Percentiles rank a stretch among this genome's conserved stretches.
Conservation (phyloP, 2,113 vertebrate genomes). For the Chaenocephalus aceratus region DNA sequence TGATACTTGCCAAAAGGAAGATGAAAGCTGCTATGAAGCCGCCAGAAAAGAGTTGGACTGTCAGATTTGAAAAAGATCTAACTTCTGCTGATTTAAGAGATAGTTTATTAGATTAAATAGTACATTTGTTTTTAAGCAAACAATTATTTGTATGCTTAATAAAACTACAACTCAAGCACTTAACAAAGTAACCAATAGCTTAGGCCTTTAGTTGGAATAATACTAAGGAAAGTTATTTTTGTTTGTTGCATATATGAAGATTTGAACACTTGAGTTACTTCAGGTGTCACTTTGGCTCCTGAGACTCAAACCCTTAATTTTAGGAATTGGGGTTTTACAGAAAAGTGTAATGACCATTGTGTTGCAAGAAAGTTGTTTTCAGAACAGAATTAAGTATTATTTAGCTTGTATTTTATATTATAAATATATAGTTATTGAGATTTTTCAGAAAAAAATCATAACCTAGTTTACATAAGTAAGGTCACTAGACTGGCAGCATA, state of each 20-base stretch:
- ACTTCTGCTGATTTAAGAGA: background rate
- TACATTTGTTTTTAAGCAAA: background rate
- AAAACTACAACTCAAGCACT: constrained; percentile 11
- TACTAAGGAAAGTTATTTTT: constrained; percentile 21
- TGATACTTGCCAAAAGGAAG: constrained; percentile 6
- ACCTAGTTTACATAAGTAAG: background rate
- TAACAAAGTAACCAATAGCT: constrained; percentile 2
- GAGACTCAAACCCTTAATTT: background rate
- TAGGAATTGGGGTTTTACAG: background rate
- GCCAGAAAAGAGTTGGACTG: constrained; percentile 6
- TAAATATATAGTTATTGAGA: background rate
- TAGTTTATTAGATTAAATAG: constrained; percentile 19
- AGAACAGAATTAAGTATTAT: background rate
- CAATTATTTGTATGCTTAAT: constrained; percentile 8
- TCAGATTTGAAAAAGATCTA: constrained; percentile 12
- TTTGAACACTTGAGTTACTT: background rate
- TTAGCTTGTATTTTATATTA: background rate
- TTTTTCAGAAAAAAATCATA: background rate
- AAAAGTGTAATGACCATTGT: background rate
- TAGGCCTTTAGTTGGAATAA: constrained; percentile 25
- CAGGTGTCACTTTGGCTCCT: background rate
- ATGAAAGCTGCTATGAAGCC: constrained; percentile 20
- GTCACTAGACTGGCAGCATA: background rate
- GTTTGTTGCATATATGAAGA: background rate
- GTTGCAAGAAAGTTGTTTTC: constrained; percentile 1